A percentile compares a stretch with the other conserved stretches of the same genome.
Conservation (phyloP, 2,888 invertebrate species). For the Diadromus collaris region DNA sequence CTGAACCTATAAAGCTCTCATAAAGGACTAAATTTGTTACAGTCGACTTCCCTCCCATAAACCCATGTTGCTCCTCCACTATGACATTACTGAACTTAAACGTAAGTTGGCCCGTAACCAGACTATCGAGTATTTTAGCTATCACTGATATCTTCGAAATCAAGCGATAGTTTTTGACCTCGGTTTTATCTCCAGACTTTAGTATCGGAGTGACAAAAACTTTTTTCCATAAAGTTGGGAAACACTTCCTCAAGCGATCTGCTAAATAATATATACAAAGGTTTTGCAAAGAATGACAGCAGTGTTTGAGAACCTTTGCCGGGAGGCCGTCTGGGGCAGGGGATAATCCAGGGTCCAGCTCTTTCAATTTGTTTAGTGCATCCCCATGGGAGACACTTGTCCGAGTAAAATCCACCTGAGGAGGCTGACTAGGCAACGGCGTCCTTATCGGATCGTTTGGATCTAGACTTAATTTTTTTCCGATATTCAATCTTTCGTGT, state of each 20-base stretch:
- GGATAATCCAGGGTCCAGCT: not conserved
- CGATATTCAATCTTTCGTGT: too few species aligned
- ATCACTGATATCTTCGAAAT: not conserved
- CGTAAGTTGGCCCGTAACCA: not conserved
- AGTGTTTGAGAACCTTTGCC: not conserved
- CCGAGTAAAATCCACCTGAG: not conserved
- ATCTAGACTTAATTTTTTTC: too few species aligned
- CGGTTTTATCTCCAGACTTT: not conserved
- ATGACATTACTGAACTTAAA: not conserved
- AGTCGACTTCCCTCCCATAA: not conserved
- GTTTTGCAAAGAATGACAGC: not conserved
- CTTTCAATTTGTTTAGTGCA: not conserved
- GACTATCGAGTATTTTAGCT: not conserved
- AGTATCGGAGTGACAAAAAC: constrained; percentile 7
- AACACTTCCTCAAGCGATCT: not conserved
- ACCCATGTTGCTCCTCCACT: too few species aligned
- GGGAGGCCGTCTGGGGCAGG: constrained; percentile 8
- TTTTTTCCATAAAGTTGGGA: not conserved
- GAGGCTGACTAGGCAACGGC: not conserved
- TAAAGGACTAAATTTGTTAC: not conserved
- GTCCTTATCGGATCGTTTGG: not conserved
- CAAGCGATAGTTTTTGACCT: not conserved
- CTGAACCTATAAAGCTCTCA: not conserved
- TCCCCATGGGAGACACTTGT: constrained; percentile 2
- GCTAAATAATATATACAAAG: not conserved